A percentile compares a stretch with the other conserved stretches of the same genome.
phyloP scores from a whole-genome alignment of 2,797 vertebrate genomes.

The Sebastes itinus region DNA sequence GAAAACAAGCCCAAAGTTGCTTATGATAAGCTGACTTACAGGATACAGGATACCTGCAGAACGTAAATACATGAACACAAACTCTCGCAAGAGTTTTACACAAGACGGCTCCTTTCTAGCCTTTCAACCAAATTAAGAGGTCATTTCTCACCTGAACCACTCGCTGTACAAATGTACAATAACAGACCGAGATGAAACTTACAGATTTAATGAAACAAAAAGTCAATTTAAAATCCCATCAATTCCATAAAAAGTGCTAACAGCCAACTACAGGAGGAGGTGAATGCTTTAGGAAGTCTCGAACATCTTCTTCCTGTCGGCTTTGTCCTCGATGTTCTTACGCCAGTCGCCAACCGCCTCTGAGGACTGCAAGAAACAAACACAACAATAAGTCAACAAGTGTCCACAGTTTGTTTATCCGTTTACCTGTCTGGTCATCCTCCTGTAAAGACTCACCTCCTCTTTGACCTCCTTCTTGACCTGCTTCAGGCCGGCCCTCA shows the following conservation, averaged over 20 bases:
- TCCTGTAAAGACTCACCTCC: conserved; percentile 74
- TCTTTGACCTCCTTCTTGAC: conserved; percentile 97
- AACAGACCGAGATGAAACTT: conserved; percentile 46
- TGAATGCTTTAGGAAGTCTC: conserved; percentile 83
- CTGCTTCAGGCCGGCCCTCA: conserved; percentile 94
- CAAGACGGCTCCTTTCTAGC: too few species aligned
- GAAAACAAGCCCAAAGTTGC: too few species aligned
- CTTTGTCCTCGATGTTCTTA: conserved; percentile 97
- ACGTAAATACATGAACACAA: too few species aligned
- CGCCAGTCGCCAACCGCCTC: conserved; percentile 94
- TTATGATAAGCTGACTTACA: too few species aligned
- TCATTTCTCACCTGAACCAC: too few species aligned
- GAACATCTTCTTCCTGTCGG: conserved; percentile 99
- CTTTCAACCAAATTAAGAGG: too few species aligned
- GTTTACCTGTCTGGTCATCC: neutral
- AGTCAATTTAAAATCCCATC: conserved; percentile 39
- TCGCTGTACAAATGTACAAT: conserved; percentile 25
- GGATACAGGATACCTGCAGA: too few species aligned
- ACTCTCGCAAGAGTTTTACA: too few species aligned
- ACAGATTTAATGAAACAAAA: conserved; percentile 67
- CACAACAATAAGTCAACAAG: neutral
- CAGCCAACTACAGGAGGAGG: conserved; percentile 10
- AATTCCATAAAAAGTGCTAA: conserved; percentile 56
- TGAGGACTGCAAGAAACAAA: conserved; percentile 30
- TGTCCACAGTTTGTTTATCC: fast-evolving